Evolutionary conservation across 2,888 invertebrate genomes (phyloP), one percentile per base, ranked within the genome.

Genomic region (Leptinotarsa peninsularis): DNA sequence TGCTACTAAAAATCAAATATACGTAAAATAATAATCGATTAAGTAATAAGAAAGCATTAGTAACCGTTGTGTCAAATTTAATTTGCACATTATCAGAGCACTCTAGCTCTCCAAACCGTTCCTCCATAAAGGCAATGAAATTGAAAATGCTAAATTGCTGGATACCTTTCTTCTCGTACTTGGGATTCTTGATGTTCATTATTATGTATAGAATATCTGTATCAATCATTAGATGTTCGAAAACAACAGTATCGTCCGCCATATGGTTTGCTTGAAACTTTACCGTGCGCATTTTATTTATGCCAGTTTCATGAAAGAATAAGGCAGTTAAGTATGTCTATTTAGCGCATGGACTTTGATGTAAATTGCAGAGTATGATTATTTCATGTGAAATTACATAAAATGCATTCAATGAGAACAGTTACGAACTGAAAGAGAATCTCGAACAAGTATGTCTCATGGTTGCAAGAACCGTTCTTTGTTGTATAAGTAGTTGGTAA

Each of bases 201-300:
- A 58, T 23, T 58, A 58, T 58, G 27, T 58, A 58, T 23, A 21
- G 58, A 58, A 23, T 23, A 58, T 58, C 58, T 23, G 58, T 58
- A 58, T 58, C 58, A 21, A 58, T 58, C 23, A 58, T 58, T 23
- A 58, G 14, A 58, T 58, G 14, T 58, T 58, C 58, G 23, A 58
- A 23, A 58, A 58, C 58, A 58, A 58, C 58, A 58, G 58, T 58
- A 58, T 58, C 15, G 15, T 58, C 21, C 58, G 58, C 13, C 58
- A 58, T 58, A 58, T 58, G 58, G 58, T 58, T 58, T 23, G 58
- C 58, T 58, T 58, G 58, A 58, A 23, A 58, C 23, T 58, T 58
- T 14, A 58, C 58, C 23, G 58, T 58, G 23, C 23, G 58, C 23
- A 23, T 23, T 23, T 58, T 23, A 58, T 58, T 58, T 27, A 58